Evolutionary conservation across 2,797 vertebrate species (phyloP), one percentile per base, ranked within the genome.

Genomic region (Sebastes kiyomatsui): DNA sequence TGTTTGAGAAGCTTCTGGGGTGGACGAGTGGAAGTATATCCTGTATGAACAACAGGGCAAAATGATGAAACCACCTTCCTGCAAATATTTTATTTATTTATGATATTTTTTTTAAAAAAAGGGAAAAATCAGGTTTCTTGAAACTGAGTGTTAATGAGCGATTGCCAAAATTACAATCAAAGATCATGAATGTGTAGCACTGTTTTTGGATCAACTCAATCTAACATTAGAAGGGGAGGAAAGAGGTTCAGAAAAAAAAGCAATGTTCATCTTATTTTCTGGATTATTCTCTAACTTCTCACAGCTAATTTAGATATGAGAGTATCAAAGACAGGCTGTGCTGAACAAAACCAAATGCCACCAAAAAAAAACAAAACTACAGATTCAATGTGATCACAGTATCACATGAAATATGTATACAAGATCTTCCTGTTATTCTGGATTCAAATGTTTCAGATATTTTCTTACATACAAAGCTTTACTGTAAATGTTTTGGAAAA

Each of bases 31-130:
- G 55, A 74, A 61, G 68, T 61, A 56, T 49, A 30, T 61, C 18
- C 49, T 52, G 20, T 52, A 25, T 81, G 52, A 67, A 69, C 13
- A 35, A 71, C 32, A 46, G 52, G 52, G 79, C 67, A 81, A 56
- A 66, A 28, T 61, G 56, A 71, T 9, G 46, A 69, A 81, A 69
- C 49, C 38, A 65, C 12, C 65, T 67, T 69, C 23, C 59, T 77
- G 64, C 25, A 32, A 62, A 67, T 80, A 72, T 77, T 80, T 86
- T 90, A 88, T 94, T 93, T 94, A 91, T 93, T 92, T 83, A 81
- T 88, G 33, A 84, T 82, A n/a, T 52, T 32, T 46, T 49, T 49
- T 6, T 10, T 30, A 77, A 88, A 90, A 83, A 83, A 82, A 72
- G 76, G 60, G 23, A 68, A 81, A 82, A 90, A 88, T 61, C 67